These are phyloP conservation scores for Polyergus mexicanus DNA, from an alignment of 1,140 invertebrate species.

Conservation along the genomic window DNA sequence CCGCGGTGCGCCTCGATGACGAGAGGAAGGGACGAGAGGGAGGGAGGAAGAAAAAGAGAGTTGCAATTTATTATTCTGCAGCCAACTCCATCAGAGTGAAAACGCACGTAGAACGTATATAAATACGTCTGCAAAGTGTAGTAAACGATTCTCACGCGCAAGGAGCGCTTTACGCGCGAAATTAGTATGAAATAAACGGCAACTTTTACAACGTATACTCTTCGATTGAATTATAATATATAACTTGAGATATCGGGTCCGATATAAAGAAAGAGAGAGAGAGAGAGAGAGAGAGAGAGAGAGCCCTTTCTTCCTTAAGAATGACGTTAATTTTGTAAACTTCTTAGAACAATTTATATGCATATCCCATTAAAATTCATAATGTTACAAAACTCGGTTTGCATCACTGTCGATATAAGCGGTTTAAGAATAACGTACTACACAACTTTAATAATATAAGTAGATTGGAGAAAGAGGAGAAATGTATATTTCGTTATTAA, in stretches of 20 bases:
- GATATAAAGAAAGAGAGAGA: too few relatives aligned
- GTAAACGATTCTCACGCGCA: conserved; percentile 42
- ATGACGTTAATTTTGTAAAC: background rate
- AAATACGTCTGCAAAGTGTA: conserved; percentile 54
- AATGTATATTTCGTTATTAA: conserved; percentile 25
- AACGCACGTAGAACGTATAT: conserved; percentile 53
- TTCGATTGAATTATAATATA: conserved; percentile 1
- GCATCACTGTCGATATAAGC: conserved; percentile 17
- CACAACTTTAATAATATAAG: background rate
- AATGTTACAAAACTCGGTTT: conserved; percentile 32
- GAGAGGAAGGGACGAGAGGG: conserved; percentile 7
- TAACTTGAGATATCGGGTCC: background rate
- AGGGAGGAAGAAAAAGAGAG: conserved; percentile 37
- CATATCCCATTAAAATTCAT: conserved; percentile 30
- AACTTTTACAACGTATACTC: too few relatives aligned
- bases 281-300: background rate
- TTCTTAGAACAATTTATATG: conserved; percentile 5
- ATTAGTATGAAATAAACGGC: conserved; percentile 34
- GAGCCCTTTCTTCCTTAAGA: background rate
- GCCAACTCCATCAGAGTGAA: conserved; percentile 52
- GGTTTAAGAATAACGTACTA: background rate
- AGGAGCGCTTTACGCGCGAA: conserved; percentile 26
- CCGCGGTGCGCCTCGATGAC: background rate
- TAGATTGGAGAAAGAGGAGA: conserved; percentile 16
- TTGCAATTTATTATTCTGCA: conserved; percentile 58